Percentiles rank a stretch among this genome's conserved stretches.
phyloP scores from a whole-genome alignment of 2,113 vertebrate species.

The Cavia porcellus region DNA sequence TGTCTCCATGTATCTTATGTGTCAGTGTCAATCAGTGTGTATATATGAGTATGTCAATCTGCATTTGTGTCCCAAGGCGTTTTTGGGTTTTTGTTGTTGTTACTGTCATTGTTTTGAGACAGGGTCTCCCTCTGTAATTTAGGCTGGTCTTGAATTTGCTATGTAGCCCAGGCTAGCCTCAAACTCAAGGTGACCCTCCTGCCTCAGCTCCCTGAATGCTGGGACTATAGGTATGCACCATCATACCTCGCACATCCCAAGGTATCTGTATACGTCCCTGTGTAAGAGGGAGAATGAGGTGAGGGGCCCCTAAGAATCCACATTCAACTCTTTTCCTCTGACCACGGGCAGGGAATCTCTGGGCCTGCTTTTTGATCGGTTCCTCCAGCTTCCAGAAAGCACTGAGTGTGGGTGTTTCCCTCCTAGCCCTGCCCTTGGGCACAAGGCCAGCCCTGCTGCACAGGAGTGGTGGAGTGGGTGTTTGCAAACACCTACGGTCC shows the following conservation, averaged over 20 bases:
- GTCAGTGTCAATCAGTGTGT: neutral
- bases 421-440: slow-evolving; percentile 55
- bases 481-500: slow-evolving; percentile 66
- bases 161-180: neutral
- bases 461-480: slow-evolving; percentile 26
- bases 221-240: neutral
- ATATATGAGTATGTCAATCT: neutral
- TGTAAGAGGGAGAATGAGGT: neutral
- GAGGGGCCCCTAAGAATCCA: neutral
- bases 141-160: neutral
- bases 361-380: neutral
- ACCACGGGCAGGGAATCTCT: neutral
- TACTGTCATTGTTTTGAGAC: neutral
- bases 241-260: neutral
- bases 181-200: neutral
- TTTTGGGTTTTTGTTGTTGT: neutral
- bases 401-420: slow-evolving; percentile 32
- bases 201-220: neutral
- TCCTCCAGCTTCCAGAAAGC: slow-evolving; percentile 40
- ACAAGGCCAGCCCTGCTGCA: slow-evolving; percentile 58
- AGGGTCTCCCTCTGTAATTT: neutral
- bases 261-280: neutral
- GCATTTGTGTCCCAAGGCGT: neutral
- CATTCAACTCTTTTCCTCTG: slow-evolving; percentile 29
- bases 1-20: neutral